Conservation (phyloP, 2,797 vertebrate species). For the Dermochelys coriacea region DNA sequence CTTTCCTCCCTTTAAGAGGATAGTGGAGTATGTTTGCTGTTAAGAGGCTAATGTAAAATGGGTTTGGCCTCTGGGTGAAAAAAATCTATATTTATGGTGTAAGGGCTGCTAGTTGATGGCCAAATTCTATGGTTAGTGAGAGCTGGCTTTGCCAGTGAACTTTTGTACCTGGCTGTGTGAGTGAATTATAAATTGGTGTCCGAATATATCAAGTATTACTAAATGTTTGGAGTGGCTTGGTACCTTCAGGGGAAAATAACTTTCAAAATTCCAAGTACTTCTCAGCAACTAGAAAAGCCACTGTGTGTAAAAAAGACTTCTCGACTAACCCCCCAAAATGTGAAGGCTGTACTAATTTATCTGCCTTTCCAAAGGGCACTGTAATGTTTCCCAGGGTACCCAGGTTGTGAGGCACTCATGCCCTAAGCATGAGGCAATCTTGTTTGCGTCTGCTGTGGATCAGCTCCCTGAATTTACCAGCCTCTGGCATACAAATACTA, state of each 20-base stretch:
- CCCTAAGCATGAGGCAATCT: no score
- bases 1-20: not conserved
- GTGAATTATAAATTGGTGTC: not conserved
- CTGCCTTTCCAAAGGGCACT: not conserved
- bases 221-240: constrained; percentile 38
- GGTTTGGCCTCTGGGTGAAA: not conserved
- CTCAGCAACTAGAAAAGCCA: constrained; percentile 60
- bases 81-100: not conserved
- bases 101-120: not conserved
- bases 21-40: not conserved
- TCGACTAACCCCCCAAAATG: constrained; percentile 21
- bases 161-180: not conserved
- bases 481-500: no score
- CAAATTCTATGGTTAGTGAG: not conserved
- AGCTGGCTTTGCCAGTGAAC: constrained; percentile 20
- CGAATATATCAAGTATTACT: constrained; percentile 24
- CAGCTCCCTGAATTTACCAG: no score
- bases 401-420: no score
- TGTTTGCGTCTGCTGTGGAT: no score
- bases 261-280: constrained; percentile 43
- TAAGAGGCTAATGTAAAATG: not conserved
- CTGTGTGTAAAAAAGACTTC: constrained; percentile 32
- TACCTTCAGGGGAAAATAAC: constrained; percentile 9
- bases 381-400: no score
- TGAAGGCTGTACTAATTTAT: not conserved